Base-by-base conservation (phyloP, 2,888 invertebrate genomes). In the Bugulina stolonifera region DNA sequence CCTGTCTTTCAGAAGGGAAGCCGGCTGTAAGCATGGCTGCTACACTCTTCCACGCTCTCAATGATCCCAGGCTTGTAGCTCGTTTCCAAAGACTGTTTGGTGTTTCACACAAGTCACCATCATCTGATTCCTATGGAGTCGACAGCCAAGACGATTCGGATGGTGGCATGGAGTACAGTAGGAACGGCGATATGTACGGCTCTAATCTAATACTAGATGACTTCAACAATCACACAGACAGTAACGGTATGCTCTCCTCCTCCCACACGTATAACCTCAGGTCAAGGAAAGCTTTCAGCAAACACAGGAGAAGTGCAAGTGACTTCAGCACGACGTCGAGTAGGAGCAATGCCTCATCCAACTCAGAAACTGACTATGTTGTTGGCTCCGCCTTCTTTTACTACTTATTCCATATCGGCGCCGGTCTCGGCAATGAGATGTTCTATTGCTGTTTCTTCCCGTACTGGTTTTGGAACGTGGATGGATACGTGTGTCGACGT, bases 391-490 rank as follows among this genome's bases (percentile, higher is more conserved):
- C 64, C 10, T 64, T 64, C 32, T 64, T 93, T 90, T 92, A 92
- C 85, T 92, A 91, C 83, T 80, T 94, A 75, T 94, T 94, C 83
- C 84, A 89, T 27, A 87, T 94, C 80, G 94, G 93, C 25, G 93
- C 94, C 0, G 90, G 91, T 74, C 85, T 95, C 35, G 94, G 94
- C 0, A 93, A 94, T 85, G 94, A 94, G 86, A 87, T 91, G 75
- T 95, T 95, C 84, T 95, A 94, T 85, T 90, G 91, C 0, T 88
- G 89, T n/a, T 93, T 94, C 81, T 93, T 94, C 80, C 93, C 94
- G 0, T 93, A 93, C 84, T 93, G 93, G 91, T 91, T 93, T 81
- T 95, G 94, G 94, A 95, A 94, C 84, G 88, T 94, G 73, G 94
- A 94, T 85, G 91, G 91, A 27, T 91, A 90, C 35, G 91, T 94